These are phyloP conservation scores for Desoria tigrina DNA, from an alignment of 2,888 invertebrate species.

Conservation along the genomic window DNA sequence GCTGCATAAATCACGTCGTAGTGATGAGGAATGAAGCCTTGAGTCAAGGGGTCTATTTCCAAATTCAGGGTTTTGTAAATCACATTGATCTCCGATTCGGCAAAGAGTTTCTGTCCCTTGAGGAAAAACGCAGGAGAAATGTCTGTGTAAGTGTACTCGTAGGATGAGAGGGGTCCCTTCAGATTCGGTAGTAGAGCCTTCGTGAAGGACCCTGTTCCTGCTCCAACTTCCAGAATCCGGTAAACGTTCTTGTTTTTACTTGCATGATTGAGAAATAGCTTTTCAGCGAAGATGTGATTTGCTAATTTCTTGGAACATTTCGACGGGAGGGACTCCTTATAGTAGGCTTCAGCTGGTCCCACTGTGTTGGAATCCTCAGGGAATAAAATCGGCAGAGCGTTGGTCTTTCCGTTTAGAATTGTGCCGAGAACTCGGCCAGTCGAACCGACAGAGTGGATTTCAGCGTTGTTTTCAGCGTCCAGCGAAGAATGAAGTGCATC, in stretches of 20 bases:
- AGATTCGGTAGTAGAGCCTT: not conserved
- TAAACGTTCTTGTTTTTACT: too few relatives aligned
- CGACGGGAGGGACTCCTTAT: slow-evolving; percentile 5
- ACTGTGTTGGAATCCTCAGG: not conserved
- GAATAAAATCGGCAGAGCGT: not conserved
- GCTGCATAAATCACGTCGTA: slow-evolving; percentile 19
- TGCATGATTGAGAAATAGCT: too few relatives aligned
- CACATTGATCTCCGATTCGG: not conserved
- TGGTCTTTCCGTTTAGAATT: too few relatives aligned
- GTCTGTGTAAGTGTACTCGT: slow-evolving; percentile 18
- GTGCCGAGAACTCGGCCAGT: not conserved
- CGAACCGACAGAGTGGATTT: not conserved
- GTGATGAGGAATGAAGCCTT: slow-evolving; percentile 36
- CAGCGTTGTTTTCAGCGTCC: too few relatives aligned
- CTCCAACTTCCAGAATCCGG: slow-evolving; percentile 16
- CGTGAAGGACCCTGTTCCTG: slow-evolving; percentile 8
- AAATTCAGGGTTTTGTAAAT: slow-evolving; percentile 25
- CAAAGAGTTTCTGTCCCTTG: slow-evolving; percentile 4
- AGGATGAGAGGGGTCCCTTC: not conserved
- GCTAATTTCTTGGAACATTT: slow-evolving; percentile 16
- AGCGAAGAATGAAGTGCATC: not conserved
- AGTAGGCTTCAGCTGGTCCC: not conserved
- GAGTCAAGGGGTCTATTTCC: slow-evolving; percentile 38
- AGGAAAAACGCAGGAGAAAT: slow-evolving; percentile 8
- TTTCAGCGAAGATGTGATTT: too few relatives aligned